phyloP scores from a whole-genome alignment of 2,888 invertebrate species.

The Orthosia gracilis region DNA sequence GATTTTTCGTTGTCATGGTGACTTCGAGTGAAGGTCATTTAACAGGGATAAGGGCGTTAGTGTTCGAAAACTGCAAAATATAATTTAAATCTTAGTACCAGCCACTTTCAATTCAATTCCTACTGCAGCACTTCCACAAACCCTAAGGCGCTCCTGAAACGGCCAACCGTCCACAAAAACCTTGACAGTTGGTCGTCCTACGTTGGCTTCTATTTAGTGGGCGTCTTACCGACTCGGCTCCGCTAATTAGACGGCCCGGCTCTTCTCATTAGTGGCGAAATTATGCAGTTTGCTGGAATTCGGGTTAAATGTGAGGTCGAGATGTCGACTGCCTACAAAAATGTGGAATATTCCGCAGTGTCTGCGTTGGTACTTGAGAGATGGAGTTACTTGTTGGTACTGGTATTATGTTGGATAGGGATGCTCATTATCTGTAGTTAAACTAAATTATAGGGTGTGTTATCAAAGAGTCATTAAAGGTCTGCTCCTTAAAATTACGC shows the following conservation, averaged over 20 bases:
- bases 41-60: no score
- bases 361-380: slow-evolving; percentile 62
- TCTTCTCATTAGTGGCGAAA: slow-evolving; percentile 90
- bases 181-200: slow-evolving; percentile 63
- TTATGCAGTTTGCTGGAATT: slow-evolving; percentile 89
- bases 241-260: slow-evolving; percentile 90
- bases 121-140: slow-evolving; percentile 6
- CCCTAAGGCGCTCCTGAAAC: slow-evolving; percentile 29
- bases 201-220: slow-evolving; percentile 81
- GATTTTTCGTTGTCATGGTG: no score
- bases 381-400: background rate
- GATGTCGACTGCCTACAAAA: slow-evolving; percentile 78
- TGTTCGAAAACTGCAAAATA: no score
- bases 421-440: background rate
- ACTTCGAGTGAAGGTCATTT: no score
- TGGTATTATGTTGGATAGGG: background rate
- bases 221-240: slow-evolving; percentile 86
- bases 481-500: background rate
- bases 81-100: background rate
- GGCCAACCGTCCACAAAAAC: slow-evolving; percentile 46
- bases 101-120: slow-evolving; percentile 17
- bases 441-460: background rate
- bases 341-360: slow-evolving; percentile 73
- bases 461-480: background rate
- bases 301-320: slow-evolving; percentile 88